These are phyloP conservation scores for Andrena hattorfiana DNA, from an alignment of 2,888 invertebrate genomes.

Conservation along the genomic window DNA sequence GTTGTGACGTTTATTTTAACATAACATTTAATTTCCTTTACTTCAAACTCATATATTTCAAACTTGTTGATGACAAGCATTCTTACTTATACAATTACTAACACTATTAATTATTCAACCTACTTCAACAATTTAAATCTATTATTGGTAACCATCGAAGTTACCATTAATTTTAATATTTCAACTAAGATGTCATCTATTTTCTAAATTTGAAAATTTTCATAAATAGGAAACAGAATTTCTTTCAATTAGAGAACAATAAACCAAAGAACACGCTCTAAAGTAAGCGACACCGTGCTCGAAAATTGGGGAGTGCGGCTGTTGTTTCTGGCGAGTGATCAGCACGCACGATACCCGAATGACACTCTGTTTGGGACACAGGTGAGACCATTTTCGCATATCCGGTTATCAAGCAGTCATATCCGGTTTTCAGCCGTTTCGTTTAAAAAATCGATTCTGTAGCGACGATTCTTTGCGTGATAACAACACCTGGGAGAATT, in stretches of 20 bases:
- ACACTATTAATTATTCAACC: too few species aligned
- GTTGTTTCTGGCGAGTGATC: neutral
- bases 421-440: slow-evolving; percentile 57
- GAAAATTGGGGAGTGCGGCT: slow-evolving; percentile 19
- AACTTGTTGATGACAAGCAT: too few species aligned
- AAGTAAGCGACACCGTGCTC: slow-evolving; percentile 21
- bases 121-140: too few species aligned
- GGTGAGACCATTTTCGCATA: slow-evolving; percentile 66
- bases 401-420: slow-evolving; percentile 71
- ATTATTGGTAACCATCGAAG: too few species aligned
- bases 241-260: slow-evolving; percentile 2
- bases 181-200: too few species aligned
- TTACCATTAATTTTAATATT: too few species aligned
- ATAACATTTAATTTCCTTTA: too few species aligned
- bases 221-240: neutral
- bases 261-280: neutral
- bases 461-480: slow-evolving; percentile 40
- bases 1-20: too few species aligned
- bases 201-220: neutral
- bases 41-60: too few species aligned
- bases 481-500: slow-evolving; percentile 19
- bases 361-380: slow-evolving; percentile 47
- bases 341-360: slow-evolving; percentile 44
- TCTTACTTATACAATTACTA: too few species aligned
- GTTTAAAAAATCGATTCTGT: slow-evolving; percentile 36